Percentiles rank a stretch among this genome's conserved stretches.
phyloP scores from a whole-genome alignment of 1,140 invertebrate genomes.

The Drosophila nikananu region DNA sequence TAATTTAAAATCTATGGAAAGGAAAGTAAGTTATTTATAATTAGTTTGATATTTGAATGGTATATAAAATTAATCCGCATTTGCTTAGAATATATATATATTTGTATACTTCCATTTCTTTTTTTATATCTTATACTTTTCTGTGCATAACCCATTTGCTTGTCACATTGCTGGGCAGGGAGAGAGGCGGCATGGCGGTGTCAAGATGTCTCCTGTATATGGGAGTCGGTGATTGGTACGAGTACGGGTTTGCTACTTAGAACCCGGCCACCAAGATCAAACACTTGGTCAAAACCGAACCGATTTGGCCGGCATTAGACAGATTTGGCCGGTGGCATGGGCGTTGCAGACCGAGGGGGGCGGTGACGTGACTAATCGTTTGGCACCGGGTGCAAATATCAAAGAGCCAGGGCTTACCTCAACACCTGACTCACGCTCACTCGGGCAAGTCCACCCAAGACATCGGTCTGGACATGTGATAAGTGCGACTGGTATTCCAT shows the following conservation, averaged over 20 bases:
- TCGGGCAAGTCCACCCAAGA: conserved; percentile 25
- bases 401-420: conserved; percentile 42
- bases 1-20: no score
- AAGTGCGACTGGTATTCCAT: conserved; percentile 42
- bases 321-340: conserved; percentile 35
- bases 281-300: conserved; percentile 20
- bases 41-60: no score
- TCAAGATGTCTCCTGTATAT: conserved; percentile 53
- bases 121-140: not conserved
- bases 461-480: conserved; percentile 40
- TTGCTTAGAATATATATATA: no score
- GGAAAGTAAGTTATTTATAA: no score
- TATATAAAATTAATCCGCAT: no score
- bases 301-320: conserved; percentile 45
- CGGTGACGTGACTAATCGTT: conserved; percentile 62
- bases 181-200: conserved; percentile 10
- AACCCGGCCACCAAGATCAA: conserved; percentile 36
- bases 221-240: conserved; percentile 57
- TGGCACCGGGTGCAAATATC: conserved; percentile 43
- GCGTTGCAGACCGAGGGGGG: conserved; percentile 34
- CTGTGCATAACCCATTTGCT: conserved; percentile 30
- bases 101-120: no score
- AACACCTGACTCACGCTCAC: conserved; percentile 52
- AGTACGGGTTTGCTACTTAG: conserved; percentile 51
- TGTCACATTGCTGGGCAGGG: conserved; percentile 27